A percentile compares a stretch with the other conserved stretches of the same genome.
Conservation (phyloP, 2,888 invertebrate species). For the Ennomos fuscantarius region DNA sequence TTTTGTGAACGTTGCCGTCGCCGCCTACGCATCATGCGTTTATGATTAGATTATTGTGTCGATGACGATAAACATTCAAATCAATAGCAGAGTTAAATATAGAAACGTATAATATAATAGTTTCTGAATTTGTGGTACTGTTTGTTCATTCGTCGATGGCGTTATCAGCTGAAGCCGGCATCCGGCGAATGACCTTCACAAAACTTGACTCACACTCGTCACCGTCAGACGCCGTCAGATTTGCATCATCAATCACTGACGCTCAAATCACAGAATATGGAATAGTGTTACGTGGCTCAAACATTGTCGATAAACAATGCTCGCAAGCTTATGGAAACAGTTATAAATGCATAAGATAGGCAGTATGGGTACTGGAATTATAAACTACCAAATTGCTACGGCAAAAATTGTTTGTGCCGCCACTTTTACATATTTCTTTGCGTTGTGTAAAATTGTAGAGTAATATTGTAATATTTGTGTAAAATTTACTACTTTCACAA, state of each 20-base stretch:
- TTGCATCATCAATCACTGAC: conserved; percentile 60
- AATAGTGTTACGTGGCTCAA: no score
- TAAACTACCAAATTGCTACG: no score
- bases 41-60: conserved; percentile 36
- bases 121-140: conserved; percentile 17
- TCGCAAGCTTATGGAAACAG: conserved; percentile 33
- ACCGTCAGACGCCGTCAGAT: conserved; percentile 54
- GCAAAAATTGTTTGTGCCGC: no score
- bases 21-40: conserved; percentile 30
- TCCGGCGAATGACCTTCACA: conserved; percentile 66
- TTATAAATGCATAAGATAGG: no score
- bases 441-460: no score
- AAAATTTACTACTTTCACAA: no score
- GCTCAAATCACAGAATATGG: conserved; percentile 25
- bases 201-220: conserved; percentile 58
- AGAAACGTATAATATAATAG: conserved; percentile 4
- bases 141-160: conserved; percentile 38
- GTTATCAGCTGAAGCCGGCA: conserved; percentile 66
- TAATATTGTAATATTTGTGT: no score
- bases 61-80: conserved; percentile 36
- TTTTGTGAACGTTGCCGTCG: conserved; percentile 23
- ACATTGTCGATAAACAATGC: conserved; percentile 40
- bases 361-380: no score
- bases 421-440: no score
- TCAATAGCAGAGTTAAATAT: conserved; percentile 19